Conservation (phyloP, 1,140 invertebrate genomes). For the Coptotermes formosanus region DNA sequence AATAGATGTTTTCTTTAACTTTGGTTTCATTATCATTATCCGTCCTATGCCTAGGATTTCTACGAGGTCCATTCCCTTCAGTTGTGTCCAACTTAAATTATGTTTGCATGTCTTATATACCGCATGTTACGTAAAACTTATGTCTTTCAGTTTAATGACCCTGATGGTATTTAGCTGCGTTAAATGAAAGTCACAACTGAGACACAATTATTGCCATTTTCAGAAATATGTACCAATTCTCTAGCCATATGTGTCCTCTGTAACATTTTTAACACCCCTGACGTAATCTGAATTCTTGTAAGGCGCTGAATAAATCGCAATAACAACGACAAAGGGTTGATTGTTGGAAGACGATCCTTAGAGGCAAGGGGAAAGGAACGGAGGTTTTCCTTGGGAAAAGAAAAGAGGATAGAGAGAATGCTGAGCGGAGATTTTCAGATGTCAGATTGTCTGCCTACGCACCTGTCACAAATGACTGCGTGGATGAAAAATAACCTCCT, state of each 20-base stretch:
- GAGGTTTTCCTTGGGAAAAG: not conserved
- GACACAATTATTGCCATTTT: no score
- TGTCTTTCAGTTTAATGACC: no score
- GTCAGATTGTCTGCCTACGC: not conserved
- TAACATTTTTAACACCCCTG: not conserved
- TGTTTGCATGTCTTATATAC: no score
- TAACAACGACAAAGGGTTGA: not conserved
- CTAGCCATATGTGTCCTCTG: not conserved
- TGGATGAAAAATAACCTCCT: slow-evolving; percentile 5
- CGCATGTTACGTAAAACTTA: no score
- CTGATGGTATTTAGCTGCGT: no score
- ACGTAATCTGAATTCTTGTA: not conserved
- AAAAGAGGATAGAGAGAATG: not conserved
- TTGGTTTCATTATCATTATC: no score
- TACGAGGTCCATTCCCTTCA: no score
- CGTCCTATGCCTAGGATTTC: no score
- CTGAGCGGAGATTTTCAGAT: not conserved
- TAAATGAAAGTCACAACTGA: no score
- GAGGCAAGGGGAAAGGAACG: not conserved
- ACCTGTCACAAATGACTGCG: slow-evolving; percentile 15
- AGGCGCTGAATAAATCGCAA: not conserved
- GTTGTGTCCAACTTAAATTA: no score
- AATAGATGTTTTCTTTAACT: no score
- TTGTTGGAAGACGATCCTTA: not conserved
- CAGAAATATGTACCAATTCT: not conserved